These are phyloP conservation scores for Bombus confusus DNA, from an alignment of 1,140 invertebrate species.

Conservation along the genomic window DNA sequence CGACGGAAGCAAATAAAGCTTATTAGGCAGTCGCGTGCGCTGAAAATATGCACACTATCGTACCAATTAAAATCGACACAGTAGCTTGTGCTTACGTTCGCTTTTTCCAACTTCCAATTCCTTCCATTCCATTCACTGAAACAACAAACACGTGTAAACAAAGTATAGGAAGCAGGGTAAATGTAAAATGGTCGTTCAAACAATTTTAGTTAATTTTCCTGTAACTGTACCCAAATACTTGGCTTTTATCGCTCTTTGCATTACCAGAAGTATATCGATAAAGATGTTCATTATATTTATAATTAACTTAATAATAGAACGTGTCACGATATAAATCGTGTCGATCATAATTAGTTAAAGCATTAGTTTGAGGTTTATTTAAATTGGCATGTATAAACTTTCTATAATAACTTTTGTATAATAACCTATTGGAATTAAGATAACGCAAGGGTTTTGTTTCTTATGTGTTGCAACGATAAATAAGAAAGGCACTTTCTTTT, in stretches of 20 bases:
- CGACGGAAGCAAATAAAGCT: slow-evolving; percentile 66
- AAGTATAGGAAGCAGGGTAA: too few species aligned
- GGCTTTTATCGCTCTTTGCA: too few species aligned
- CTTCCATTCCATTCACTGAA: background rate
- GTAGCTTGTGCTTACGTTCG: background rate
- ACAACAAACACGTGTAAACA: too few species aligned
- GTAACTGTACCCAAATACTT: too few species aligned
- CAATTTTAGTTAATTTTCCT: too few species aligned
- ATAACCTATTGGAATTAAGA: background rate
- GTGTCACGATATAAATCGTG: background rate
- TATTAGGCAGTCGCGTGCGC: slow-evolving; percentile 66
- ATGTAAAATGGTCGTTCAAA: background rate
- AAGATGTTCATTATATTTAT: background rate
- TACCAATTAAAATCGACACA: slow-evolving; percentile 15
- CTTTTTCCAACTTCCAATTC: background rate
- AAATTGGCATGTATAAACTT: too few species aligned
- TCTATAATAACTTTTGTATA: too few species aligned
- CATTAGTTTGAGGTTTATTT: too few species aligned
- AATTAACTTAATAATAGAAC: background rate
- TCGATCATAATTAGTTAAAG: too few species aligned
- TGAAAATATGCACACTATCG: slow-evolving; percentile 40
- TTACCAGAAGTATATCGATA: background rate
- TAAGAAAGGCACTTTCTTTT: background rate
- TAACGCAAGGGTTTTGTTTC: background rate
- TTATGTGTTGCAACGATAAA: background rate